Evolutionary conservation across 2,888 invertebrate species (phyloP).

Genomic region (Aphrophora alni): DNA sequence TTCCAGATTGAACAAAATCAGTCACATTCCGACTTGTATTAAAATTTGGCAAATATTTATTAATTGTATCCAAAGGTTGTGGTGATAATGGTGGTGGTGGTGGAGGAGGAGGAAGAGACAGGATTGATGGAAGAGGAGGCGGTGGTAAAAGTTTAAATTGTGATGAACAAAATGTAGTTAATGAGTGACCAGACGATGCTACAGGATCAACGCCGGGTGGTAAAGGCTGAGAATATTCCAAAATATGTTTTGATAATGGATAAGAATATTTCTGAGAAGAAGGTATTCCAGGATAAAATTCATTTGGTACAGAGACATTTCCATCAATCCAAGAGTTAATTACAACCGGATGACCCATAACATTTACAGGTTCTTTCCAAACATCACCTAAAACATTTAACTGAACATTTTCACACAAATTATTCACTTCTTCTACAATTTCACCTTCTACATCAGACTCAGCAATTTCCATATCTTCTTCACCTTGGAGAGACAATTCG

Average conservation of each 20-base stretch:
- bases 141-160: conserved; percentile 14
- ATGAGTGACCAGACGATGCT: not conserved
- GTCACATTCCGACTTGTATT: not conserved
- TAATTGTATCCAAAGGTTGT: not conserved
- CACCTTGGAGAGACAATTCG: conserved; percentile 24
- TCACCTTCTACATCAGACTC: conserved; percentile 20
- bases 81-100: not conserved
- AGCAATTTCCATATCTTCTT: conserved; percentile 32
- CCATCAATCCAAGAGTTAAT: not conserved
- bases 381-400: not conserved
- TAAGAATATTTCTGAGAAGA: not conserved
- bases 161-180: not conserved
- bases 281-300: not conserved
- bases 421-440: conserved; percentile 14
- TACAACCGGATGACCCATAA: not conserved
- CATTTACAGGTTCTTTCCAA: not conserved
- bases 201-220: conserved; percentile 25
- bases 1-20: not conserved
- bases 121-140: conserved; percentile 13
- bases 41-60: not conserved
- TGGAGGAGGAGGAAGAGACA: conserved; percentile 18
- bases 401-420: not conserved
- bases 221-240: conserved; percentile 15
- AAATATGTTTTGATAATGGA: not conserved
- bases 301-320: not conserved